Evolutionary conservation across 2,113 vertebrate genomes (phyloP).

Genomic region (Xenopus tropicalis): DNA sequence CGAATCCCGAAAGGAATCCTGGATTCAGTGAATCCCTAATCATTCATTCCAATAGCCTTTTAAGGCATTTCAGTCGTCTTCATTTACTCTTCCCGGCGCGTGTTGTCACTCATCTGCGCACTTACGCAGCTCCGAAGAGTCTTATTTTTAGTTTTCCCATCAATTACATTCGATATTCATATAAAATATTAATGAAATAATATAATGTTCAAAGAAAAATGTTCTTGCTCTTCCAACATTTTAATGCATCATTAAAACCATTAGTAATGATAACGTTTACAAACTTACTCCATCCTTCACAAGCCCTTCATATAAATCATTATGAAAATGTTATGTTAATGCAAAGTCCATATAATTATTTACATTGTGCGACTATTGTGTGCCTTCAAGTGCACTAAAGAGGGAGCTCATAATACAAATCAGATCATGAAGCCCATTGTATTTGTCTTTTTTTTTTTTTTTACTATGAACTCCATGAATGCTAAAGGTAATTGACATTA

Average conservation of each 20-base stretch:
- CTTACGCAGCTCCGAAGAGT: background rate
- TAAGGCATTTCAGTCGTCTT: background rate
- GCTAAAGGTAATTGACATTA: conserved; percentile 3
- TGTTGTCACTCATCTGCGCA: background rate
- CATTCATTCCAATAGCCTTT: no score
- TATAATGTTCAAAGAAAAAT: conserved; percentile 74
- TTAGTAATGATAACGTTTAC: conserved; percentile 82
- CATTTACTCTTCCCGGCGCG: background rate
- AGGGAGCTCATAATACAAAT: conserved; percentile 44
- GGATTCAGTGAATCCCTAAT: no score
- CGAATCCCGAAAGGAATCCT: no score
- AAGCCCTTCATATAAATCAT: conserved; percentile 77
- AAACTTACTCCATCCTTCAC: conserved; percentile 76
- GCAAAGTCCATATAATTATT: conserved; percentile 70
- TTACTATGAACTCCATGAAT: background rate
- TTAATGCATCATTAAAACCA: conserved; percentile 85
- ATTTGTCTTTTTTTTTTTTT: background rate
- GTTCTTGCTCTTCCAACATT: conserved; percentile 75
- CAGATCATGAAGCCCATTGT: background rate
- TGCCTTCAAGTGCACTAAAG: conserved; percentile 54
- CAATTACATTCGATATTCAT: conserved; percentile 69
- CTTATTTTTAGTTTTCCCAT: conserved; percentile 64
- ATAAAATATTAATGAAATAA: conserved; percentile 79
- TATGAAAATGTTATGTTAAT: conserved; percentile 72
- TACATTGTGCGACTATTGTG: conserved; percentile 58